Base-by-base conservation (phyloP, 2,113 vertebrate genomes). In the Pseudorasbora parva region DNA sequence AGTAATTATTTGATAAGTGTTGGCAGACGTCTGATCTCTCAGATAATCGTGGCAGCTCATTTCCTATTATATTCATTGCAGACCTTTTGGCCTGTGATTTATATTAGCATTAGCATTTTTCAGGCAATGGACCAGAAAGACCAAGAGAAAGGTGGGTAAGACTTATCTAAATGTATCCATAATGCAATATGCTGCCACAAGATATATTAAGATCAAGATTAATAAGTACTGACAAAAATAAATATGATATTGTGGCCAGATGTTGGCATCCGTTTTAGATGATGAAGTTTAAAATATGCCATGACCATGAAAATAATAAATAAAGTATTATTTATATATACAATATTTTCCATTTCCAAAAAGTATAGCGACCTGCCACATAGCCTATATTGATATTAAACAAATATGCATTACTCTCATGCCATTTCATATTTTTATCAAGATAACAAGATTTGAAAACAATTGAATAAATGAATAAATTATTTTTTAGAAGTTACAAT, bases 1-100 rank as follows among this genome's bases (percentile, higher is more conserved):
- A 86, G 83, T 51, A 54, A 88, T 89, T 81, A 92, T 91, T 91
- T 93, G 89, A 93, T 91, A 85, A 92, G 83, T 23, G 85, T 69
- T 74, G 30, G 76, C 89, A 80, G 90, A 91, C 91, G 80, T 76
- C 83, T 85, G 87, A 86, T 88, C 83, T 86, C 56, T 81, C 87
- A 69, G 88, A 89, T 82, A 71, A 82, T 88, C 83, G 54, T 76
- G 11, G n/a, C 59, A 73, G 45, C 56, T 77, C 84, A 83, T 85
- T 90, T 90, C 88, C 80, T 43, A 54, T n/a, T 56, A 90, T 83
- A 85, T 87, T 77, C 75, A 15, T 84, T 27, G 49, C 57, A 73
- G 57, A 80, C 54, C 12, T 62, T 73, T 80, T 57, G 66, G 66
- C 83, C 66, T 57, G 64, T 73, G 64, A 45, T 79, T 54, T 57